A percentile compares a stretch with the other conserved stretches of the same genome.
phyloP scores from a whole-genome alignment of 2,888 invertebrate species.

The Lepeophtheirus nordmannii region DNA sequence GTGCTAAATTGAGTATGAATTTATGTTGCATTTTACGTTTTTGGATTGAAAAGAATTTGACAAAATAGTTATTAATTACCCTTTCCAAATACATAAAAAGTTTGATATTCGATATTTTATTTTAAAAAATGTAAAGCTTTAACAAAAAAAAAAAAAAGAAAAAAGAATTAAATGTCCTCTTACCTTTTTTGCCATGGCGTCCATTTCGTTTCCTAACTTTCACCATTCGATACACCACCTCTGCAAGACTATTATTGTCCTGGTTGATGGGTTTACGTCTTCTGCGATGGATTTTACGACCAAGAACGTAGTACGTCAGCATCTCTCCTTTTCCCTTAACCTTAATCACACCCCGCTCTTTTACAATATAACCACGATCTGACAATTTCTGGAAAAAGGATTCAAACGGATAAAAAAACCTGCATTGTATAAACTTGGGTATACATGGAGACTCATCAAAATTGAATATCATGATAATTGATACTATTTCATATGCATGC shows the following conservation, averaged over 20 bases:
- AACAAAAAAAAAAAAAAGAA: too few relatives aligned
- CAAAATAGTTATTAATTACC: too few relatives aligned
- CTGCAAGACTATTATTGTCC: conserved; percentile 53
- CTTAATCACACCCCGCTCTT: conserved; percentile 64
- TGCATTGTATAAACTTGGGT: too few relatives aligned
- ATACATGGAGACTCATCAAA: too few relatives aligned
- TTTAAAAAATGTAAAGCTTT: too few relatives aligned
- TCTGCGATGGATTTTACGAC: conserved; percentile 35
- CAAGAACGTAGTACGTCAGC: conserved; percentile 81
- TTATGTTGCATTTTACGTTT: too few relatives aligned
- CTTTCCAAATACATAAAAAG: too few relatives aligned
- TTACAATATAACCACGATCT: conserved; percentile 52
- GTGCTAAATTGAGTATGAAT: too few relatives aligned
- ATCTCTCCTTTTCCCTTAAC: conserved; percentile 91
- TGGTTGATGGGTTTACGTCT: not conserved
- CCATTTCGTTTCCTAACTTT: conserved; percentile 53
- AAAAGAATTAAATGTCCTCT: not conserved
- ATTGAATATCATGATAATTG: too few relatives aligned
- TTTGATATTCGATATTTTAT: too few relatives aligned
- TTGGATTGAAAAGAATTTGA: too few relatives aligned
- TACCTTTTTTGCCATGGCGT: not conserved
- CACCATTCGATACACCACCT: conserved; percentile 74
- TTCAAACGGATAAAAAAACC: not conserved
- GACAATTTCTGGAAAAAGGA: conserved; percentile 48
- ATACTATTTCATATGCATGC: too few relatives aligned